Evolutionary conservation across 1,140 invertebrate genomes (phyloP), one percentile per base, ranked within the genome.

Genomic region (Nilaparvata lugens): DNA sequence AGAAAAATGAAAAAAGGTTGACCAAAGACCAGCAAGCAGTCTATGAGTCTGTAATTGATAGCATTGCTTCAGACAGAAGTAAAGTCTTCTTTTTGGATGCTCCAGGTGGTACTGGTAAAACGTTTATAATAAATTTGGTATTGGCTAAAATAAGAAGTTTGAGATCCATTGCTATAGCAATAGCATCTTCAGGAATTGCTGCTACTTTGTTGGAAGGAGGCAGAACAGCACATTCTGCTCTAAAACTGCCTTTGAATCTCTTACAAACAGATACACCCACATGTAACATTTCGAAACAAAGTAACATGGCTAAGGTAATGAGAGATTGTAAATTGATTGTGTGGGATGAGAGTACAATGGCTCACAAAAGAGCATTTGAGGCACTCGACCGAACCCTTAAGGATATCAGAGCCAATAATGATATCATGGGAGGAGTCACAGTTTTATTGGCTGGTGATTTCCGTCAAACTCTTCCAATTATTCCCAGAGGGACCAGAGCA

Each of bases 221-320:
- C 19, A 62, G 72, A 68, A 83, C 77, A 35, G 73, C 73, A 53
- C 76, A 81, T 73, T 78, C 72, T 4, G 69, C 71, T 52, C 74
- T 82, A 21, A 79, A 78, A 66, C 60, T 78, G 18, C 71, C 74
- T 57, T 60, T 72, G 18, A 70, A 66, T 45, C 21, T 77, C 7
- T 54, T 65, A 28, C 52, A 2, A 7, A 52, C 21, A 58, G 67
- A 72, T 62, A 59, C 16, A 42, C 64, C 69, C 56, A 66, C 60
- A 25, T 77, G 72, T 57, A 74, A 72, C 40, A 74, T 79, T 52
- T 53, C 61, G 9, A 65, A 69, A 61, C 18, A 61, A 18, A 63
- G 59, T 43, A 55, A 45, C 56, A 65, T 62, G 24, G 67, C 58
- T 23, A 64, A 67, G 65, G 43, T 73, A 18, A 58, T 75, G 19